Percentiles rank a stretch among this genome's conserved stretches.
phyloP scores from a whole-genome alignment of 2,888 invertebrate species.

The Aphodius granarius region DNA sequence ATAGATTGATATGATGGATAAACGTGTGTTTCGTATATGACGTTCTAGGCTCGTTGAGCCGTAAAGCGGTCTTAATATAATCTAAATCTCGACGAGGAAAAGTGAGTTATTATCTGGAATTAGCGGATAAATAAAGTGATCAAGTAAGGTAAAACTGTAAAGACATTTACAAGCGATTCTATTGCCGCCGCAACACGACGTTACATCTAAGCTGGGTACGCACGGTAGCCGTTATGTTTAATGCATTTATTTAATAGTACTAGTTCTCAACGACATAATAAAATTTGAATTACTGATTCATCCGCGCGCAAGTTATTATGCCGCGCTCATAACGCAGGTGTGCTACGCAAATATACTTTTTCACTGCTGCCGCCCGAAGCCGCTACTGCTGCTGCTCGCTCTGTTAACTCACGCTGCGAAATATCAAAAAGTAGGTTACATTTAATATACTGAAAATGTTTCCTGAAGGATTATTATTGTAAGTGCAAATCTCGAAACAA shows the following conservation, averaged over 20 bases:
- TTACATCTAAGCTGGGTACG: background rate
- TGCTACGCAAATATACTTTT: background rate
- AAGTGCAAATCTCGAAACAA: too few relatives aligned
- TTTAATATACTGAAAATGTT: background rate
- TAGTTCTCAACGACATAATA: slow-evolving; percentile 8
- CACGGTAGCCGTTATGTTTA: slow-evolving; percentile 11
- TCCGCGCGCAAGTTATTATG: background rate
- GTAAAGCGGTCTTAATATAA: background rate
- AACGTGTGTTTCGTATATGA: background rate
- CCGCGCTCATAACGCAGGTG: background rate
- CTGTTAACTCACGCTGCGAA: background rate
- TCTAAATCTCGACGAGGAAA: background rate
- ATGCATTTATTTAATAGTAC: slow-evolving; percentile 5
- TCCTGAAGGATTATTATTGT: too few relatives aligned
- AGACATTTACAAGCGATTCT: background rate
- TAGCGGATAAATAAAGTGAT: background rate
- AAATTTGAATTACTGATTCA: slow-evolving; percentile 7
- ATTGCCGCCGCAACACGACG: background rate
- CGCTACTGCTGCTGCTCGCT: background rate
- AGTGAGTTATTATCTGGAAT: background rate
- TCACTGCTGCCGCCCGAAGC: background rate
- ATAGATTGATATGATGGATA: too few relatives aligned
- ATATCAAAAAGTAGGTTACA: background rate
- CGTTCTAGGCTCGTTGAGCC: background rate
- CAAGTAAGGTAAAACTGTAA: background rate